Conservation (phyloP, 2,113 vertebrate species). For the Tychaedon coryphoeus region DNA sequence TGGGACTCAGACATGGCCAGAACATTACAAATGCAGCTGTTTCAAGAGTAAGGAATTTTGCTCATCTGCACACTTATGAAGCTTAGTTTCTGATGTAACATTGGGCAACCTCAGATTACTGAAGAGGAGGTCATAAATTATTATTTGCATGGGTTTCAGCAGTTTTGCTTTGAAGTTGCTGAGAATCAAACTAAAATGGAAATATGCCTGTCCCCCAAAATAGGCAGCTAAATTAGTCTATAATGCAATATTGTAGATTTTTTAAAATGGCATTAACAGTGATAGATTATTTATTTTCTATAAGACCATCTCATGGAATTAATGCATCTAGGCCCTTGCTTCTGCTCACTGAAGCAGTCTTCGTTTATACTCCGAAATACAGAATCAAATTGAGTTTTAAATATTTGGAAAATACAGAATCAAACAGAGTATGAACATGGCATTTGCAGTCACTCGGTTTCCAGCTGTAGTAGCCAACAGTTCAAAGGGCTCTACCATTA, state of each 20-base stretch:
- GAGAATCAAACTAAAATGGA: not conserved
- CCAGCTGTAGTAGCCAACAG: not conserved
- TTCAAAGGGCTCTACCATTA: not conserved
- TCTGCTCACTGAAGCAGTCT: not conserved
- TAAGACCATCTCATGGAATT: not conserved
- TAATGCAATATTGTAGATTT: not conserved
- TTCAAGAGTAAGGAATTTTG: not conserved
- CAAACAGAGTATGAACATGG: not conserved
- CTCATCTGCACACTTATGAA: not conserved
- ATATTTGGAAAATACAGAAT: not conserved
- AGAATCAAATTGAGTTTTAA: not conserved
- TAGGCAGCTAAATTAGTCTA: not conserved
- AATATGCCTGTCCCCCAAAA: not conserved
- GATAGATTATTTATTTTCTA: not conserved
- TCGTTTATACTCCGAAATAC: not conserved
- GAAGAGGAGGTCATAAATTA: not conserved
- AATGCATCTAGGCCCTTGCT: not conserved
- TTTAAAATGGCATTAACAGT: not conserved
- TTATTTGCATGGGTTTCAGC: not conserved
- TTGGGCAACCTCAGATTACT: not conserved
- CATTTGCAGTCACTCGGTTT: not conserved
- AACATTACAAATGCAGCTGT: not conserved
- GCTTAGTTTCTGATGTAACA: not conserved
- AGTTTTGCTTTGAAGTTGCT: not conserved
- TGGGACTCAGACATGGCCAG: rapidly evolving